Evolutionary conservation across 2,113 vertebrate species (phyloP).

Genomic region (Tetrax tetrax): DNA sequence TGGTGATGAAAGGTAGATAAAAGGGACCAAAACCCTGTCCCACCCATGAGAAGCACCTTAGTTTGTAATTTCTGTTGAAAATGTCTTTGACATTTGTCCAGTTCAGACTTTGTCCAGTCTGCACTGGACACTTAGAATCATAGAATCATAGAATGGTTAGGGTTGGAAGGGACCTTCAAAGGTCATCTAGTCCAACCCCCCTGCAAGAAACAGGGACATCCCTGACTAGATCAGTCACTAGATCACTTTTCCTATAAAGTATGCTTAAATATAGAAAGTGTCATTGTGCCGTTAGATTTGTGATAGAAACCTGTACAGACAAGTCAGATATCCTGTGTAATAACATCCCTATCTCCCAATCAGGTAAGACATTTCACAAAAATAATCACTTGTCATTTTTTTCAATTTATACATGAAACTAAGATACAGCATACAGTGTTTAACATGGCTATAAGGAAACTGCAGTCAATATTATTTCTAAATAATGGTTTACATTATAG

Average conservation of each 20-base stretch:
- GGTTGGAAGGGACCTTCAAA: too few species aligned
- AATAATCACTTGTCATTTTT: background rate
- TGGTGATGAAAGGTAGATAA: background rate
- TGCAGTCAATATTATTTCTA: background rate
- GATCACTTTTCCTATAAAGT: background rate
- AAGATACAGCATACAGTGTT: accelerated
- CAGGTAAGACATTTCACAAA: background rate
- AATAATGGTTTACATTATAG: background rate
- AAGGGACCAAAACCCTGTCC: background rate
- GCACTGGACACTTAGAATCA: background rate
- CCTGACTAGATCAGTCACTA: too few species aligned
- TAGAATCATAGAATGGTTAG: too few species aligned
- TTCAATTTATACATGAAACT: background rate
- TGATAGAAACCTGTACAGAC: background rate
- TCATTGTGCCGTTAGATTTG: background rate
- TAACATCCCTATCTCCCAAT: background rate
- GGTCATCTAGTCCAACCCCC: too few species aligned
- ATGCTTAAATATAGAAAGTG: background rate
- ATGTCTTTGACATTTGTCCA: background rate
- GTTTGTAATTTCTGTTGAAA: background rate
- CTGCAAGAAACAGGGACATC: too few species aligned
- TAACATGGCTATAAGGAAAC: background rate
- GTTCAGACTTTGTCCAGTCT: too few species aligned
- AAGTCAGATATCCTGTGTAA: background rate
- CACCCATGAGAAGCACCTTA: background rate